Evolutionary conservation across 2,888 invertebrate species (phyloP), one percentile per base, ranked within the genome.

Genomic region (Lithophane leautieri): DNA sequence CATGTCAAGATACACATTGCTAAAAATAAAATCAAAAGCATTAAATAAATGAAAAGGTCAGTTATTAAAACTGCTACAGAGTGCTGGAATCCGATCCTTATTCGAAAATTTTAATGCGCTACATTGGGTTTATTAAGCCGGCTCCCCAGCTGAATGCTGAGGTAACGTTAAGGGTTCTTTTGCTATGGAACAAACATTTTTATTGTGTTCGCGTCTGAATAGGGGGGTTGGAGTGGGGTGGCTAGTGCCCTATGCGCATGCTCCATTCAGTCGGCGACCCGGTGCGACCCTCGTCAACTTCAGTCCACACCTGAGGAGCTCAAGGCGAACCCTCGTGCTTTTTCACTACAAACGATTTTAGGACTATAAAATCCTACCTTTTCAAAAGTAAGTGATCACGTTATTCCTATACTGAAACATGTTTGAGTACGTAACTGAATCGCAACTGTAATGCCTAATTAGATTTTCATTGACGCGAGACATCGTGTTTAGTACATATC

Each of bases 311-410:
- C 94, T 94, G 94, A 92, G 92, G 88, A 90, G 89, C 91, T 89
- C 89, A 85, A 88, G 88, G 90, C 86, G 86, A 86, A 77, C 83
- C 79, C 90, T 90, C 84, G 91, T 89, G 88, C 78, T 90, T 84
- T 84, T 87, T 82, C 79, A 79, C 85, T 82, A 84, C 79, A 86
- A 83, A 86, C 86, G 86, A 87, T 88, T 85, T 89, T 90, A 94
- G 95, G 95, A 95, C 93, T 91, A 92, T 93, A 94, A 93, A 94
- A 94, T 94, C 96, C 94, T 94, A 93, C 88, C 90, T 92, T 91
- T 91, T 91, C 88, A 87, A 92, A 95, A 95, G 96, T 96, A 92
- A 96, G 96, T 96, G 89, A 47, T 56, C 42, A 54, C 6, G 34
- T 70, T 73, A 70, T 58, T 63, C 19, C 7, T 71, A 14, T 70